A percentile compares a stretch with the other conserved stretches of the same genome.
These are phyloP conservation scores for Xyrauchen texanus DNA, from an alignment of 2,113 vertebrate genomes.

Conservation along the genomic window DNA sequence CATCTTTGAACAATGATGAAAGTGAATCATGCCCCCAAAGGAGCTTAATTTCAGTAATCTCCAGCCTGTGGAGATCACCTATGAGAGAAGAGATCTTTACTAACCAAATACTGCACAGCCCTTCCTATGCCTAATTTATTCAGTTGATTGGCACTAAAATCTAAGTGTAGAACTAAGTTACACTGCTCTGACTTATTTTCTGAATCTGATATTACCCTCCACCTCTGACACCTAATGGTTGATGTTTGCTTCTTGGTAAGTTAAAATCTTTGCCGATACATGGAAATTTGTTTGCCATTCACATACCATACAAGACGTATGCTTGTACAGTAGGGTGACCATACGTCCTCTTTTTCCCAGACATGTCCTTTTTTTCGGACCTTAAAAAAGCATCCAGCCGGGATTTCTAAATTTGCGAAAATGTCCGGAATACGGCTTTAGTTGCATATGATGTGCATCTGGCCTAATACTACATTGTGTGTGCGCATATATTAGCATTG, in stretches of 20 bases:
- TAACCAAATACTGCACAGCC: conserved; percentile 12
- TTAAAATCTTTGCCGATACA: neutral
- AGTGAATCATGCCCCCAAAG: neutral
- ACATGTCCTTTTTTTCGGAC: too few species aligned
- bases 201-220: neutral
- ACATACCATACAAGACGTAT: conserved; percentile 31
- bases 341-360: too few species aligned
- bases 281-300: conserved; percentile 9
- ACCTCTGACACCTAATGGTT: neutral
- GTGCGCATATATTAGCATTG: too few species aligned
- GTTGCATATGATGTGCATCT: too few species aligned
- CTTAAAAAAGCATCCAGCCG: too few species aligned
- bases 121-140: conserved; percentile 29
- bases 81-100: conserved; percentile 3
- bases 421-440: too few species aligned
- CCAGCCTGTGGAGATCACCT: neutral
- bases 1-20: neutral
- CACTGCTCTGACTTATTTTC: conserved; percentile 22
- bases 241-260: conserved; percentile 3
- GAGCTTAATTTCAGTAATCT: neutral
- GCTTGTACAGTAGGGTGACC: neutral
- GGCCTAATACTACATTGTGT: too few species aligned
- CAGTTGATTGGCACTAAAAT: conserved; percentile 43
- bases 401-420: too few species aligned
- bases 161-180: neutral